Base-by-base conservation (phyloP, 2,797 vertebrate species). In the Anabacerthia variegaticeps region DNA sequence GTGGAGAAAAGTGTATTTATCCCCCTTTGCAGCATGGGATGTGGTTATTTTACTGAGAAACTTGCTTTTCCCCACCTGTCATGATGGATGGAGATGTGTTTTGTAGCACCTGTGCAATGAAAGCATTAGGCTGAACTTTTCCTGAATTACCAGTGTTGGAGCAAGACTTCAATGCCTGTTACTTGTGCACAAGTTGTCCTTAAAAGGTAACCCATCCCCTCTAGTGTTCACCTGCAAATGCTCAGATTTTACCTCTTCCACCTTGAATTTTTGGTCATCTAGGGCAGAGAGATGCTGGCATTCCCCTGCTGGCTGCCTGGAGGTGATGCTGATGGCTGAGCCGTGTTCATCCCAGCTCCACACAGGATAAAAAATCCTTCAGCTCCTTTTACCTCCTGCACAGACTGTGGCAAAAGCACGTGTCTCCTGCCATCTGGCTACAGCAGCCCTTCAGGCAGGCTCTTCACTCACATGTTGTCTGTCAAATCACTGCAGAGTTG, bases 291-390 rank as follows among this genome's bases (percentile, higher is more conserved):
- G 1, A 36, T 65, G 67, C 84, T 0, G 3, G 22, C 44, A 16
- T 27, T 69, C 21, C 46, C 21, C 67, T 28, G 20, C 34, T 58
- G 62, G 20, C 73, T 97, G 79, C 44, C 92, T 81, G 83, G 92
- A 96, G 96, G 73, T 93, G 95, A 96, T 93, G 88, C 86, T 80
- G 94, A 21, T 43, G 65, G 48, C 93, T 0, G 1, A 28, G 66
- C n/a, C 1, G 0, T 16, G 39, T 62, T 76, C 3, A 1, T 9
- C n/a, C 49, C 54, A 8, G 26, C 28, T 71, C 22, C 28, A 43
- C 1, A 1, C 12, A 20, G 41, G 36, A 23, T 28, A 20, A 48
- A 55, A 75, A 37, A 1, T 7, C 12, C 43, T 39, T 44, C 39
- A 51, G 37, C 58, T 73, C 34, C 12, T 52, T 67, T 72, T 37